Base-by-base conservation (phyloP, 2,888 invertebrate species). In the Cantharis nigra region DNA sequence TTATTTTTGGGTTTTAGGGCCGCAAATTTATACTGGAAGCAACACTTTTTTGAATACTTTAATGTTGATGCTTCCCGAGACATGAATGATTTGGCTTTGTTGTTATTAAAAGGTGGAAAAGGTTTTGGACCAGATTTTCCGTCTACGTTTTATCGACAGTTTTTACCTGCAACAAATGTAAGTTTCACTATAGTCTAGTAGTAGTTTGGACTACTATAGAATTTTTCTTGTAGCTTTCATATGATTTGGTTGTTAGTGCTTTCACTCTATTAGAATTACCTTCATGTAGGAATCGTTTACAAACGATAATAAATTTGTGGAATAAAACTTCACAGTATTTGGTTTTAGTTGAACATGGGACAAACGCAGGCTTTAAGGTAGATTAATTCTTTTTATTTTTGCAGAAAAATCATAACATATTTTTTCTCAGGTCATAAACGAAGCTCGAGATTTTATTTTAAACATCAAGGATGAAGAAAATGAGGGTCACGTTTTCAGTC, bases 291-390 rank as follows among this genome's bases (percentile, higher is more conserved):
- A 90, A 90, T 26, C 91, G 98, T 70, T 87, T 95, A 69, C 92
- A 95, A 84, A 91, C 92, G 0, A 87, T 97, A 75, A 90, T 93
- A 71, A 95, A 93, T 84, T 89, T 98, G 9, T 98, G 98, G 98
- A 92, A 92, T 73, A 97, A 96, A 89, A 96, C 97, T 0, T 91
- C 93, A 81, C 91, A 94, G 11, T 97, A 94, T 86, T 89, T 98
- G 85, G 91, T 98, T 13, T 90, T 98, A 4, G 92, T 97, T 0
- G 98, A 98, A 88, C 92, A 94, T 81, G 98, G 98, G 5, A 94
- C 94, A 0, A 92, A 92, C 80, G 93, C 94, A 63, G 98, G 97
- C 2, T 97, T 95, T 85, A 90, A 91, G 86, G 90, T 96, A 82
- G 78, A 64, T 70, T 20, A 70, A 63, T 49, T 70, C 67, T 63